Base-by-base conservation (phyloP, 2,113 vertebrate species). In the Pelecanus crispus region DNA sequence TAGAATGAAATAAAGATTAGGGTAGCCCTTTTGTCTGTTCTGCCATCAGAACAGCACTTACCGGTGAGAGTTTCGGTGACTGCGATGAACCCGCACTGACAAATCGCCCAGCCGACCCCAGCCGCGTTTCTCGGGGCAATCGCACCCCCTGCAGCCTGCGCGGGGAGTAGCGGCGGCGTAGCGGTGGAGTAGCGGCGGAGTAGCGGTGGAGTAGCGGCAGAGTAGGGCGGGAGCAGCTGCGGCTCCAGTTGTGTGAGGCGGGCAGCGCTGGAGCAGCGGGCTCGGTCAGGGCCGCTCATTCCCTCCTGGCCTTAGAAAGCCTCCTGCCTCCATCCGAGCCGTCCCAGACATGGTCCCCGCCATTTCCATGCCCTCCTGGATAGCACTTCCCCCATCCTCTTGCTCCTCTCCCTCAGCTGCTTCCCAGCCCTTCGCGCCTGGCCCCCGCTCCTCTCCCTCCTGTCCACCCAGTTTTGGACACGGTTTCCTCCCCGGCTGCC, bases 51-150 rank as follows among this genome's bases (percentile, higher is more conserved):
- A 0, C 59, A 19, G 63, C 2, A 18, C 42, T 3, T 2, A 6
- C 0, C 3, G n/a, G 49, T 12, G 17, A 4, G 25, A 25, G 65
- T 44, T 75, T 11, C 50, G 7, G 25, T 1, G 66, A 1, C 22
- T 1, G 42, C 0, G 26, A 11, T 2, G 0, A 8, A 26, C 10
- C 1, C 55, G 0, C 4, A 0, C 2, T 0, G 31, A 9, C 42
- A 6, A 5, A 1, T 0, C 3, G 4, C n/a, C 9, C 13, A 0
- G 0, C 32, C 1, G 38, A 0, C 1, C 45, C 0, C n/a, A 4
- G 1, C 0, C 1, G 59, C 38, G 5, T 26, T 78, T 74, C 56
- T 8, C 80, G 68, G n/a, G 82, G 50, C 88, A n/a, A 61, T 19
- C 1, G 94, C 95, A 24, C 95, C 96, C 8, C 66, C 93, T 97